These are phyloP conservation scores for Mimas tiliae DNA, from an alignment of 2,888 invertebrate genomes.

Conservation along the genomic window DNA sequence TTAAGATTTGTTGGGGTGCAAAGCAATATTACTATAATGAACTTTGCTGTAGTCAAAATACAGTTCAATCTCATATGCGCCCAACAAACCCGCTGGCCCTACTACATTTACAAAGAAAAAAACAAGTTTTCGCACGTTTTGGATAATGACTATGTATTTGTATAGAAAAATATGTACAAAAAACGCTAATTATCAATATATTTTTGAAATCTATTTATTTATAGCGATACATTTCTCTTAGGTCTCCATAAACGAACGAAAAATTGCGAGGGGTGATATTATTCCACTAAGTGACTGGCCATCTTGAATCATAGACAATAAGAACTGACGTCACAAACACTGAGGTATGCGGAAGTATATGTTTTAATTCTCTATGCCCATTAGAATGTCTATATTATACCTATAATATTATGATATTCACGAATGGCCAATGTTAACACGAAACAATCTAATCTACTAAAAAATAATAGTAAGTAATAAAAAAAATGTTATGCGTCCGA, in stretches of 20 bases:
- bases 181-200: conserved; percentile 49
- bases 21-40: neutral
- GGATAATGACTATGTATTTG: conserved; percentile 65
- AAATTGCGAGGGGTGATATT: conserved; percentile 25
- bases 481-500: conserved; percentile 38
- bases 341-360: conserved; percentile 55
- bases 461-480: conserved; percentile 59
- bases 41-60: neutral
- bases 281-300: conserved; percentile 41
- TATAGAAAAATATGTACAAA: conserved; percentile 66
- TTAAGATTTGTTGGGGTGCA: conserved; percentile 21
- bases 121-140: conserved; percentile 53
- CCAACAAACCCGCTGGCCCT: conserved; percentile 28
- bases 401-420: conserved; percentile 78
- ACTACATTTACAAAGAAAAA: conserved; percentile 31
- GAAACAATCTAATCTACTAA: conserved; percentile 63
- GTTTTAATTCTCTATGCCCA: conserved; percentile 58
- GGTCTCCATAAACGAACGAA: conserved; percentile 45
- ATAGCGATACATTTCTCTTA: conserved; percentile 44
- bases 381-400: conserved; percentile 76
- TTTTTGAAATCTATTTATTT: conserved; percentile 48
- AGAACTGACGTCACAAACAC: conserved; percentile 55
- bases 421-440: conserved; percentile 71
- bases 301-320: conserved; percentile 48
- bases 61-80: neutral